phyloP scores from a whole-genome alignment of 2,797 vertebrate genomes.

The Pempheris klunzingeri region DNA sequence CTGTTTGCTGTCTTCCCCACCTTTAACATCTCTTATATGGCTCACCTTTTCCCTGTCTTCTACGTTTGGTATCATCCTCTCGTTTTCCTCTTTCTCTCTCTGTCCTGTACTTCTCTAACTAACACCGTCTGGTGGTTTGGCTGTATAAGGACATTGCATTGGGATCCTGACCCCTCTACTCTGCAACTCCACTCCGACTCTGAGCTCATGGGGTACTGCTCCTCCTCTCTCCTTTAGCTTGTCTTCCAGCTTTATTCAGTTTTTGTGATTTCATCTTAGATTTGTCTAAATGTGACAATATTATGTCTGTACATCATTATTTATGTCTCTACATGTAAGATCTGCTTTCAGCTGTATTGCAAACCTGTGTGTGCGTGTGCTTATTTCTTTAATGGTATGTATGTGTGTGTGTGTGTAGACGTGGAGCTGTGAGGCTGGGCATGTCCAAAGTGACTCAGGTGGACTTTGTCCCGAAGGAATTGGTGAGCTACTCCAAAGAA shows the following conservation, averaged over 20 bases:
- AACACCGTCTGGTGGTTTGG: slow-evolving; percentile 93
- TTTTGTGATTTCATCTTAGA: slow-evolving; percentile 71
- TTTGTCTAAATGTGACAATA: slow-evolving; percentile 66
- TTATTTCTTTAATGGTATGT: slow-evolving; percentile 21
- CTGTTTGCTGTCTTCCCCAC: slow-evolving; percentile 48
- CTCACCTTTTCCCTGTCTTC: slow-evolving; percentile 54
- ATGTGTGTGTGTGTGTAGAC: slow-evolving; percentile 80
- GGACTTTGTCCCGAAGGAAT: slow-evolving; percentile 95
- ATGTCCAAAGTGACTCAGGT: slow-evolving; percentile 98
- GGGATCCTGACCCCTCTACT: slow-evolving; percentile 99
- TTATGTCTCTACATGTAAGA: slow-evolving; percentile 51
- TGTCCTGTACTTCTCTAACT: slow-evolving; percentile 80
- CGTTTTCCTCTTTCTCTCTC: slow-evolving; percentile 53
- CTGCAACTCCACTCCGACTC: slow-evolving; percentile 99
- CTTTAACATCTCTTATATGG: slow-evolving; percentile 42
- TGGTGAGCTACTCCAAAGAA: slow-evolving; percentile 96
- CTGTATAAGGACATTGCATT: slow-evolving; percentile 99
- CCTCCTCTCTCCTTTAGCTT: slow-evolving; percentile 87
- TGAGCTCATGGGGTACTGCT: slow-evolving; percentile 99
- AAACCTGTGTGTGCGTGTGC: slow-evolving; percentile 23
- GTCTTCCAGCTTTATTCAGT: slow-evolving; percentile 67
- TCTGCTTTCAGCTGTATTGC: neutral
- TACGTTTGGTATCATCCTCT: slow-evolving; percentile 59
- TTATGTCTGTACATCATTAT: slow-evolving; percentile 65
- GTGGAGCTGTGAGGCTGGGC: slow-evolving; percentile 92